Evolutionary conservation across 2,113 vertebrate species (phyloP).

Genomic region (Platysteira castanea): DNA sequence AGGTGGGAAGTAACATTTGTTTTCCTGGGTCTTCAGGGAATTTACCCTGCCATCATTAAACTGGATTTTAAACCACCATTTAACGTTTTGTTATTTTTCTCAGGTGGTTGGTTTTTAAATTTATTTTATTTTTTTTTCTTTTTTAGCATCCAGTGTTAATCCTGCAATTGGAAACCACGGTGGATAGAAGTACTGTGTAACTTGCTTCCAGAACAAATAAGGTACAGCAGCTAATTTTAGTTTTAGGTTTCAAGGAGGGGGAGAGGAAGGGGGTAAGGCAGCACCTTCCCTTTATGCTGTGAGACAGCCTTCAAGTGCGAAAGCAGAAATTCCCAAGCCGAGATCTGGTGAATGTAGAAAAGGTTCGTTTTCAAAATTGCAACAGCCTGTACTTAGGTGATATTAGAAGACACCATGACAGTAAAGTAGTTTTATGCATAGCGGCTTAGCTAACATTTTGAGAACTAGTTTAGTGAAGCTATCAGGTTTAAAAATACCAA

Average conservation of each 20-base stretch:
- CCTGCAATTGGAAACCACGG: slow-evolving; percentile 72
- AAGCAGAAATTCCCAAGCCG: slow-evolving; percentile 68
- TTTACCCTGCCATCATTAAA: slow-evolving; percentile 38
- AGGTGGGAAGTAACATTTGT: slow-evolving; percentile 51
- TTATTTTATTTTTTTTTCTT: not conserved
- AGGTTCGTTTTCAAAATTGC: slow-evolving; percentile 70
- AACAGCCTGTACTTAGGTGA: slow-evolving; percentile 70
- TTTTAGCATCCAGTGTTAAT: slow-evolving; percentile 66
- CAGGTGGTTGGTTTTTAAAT: not conserved
- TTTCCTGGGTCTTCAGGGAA: slow-evolving; percentile 32
- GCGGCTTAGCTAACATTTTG: slow-evolving; percentile 73
- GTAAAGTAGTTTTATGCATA: slow-evolving; percentile 76
- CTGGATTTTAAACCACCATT: slow-evolving; percentile 45
- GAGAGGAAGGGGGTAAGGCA: slow-evolving; percentile 27
- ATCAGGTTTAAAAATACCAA: slow-evolving; percentile 75
- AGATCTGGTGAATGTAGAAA: slow-evolving; percentile 67
- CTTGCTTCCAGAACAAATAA: slow-evolving; percentile 76
- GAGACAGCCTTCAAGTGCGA: slow-evolving; percentile 59
- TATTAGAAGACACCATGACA: slow-evolving; percentile 76
- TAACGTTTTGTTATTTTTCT: slow-evolving; percentile 41
- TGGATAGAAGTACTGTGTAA: slow-evolving; percentile 72
- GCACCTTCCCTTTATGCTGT: slow-evolving; percentile 61
- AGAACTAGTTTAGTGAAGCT: slow-evolving; percentile 76
- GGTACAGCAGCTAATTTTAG: slow-evolving; percentile 70
- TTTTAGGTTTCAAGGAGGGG: slow-evolving; percentile 67